Evolutionary conservation across 2,888 invertebrate species (phyloP).

Genomic region (Flexamia atlantica): DNA sequence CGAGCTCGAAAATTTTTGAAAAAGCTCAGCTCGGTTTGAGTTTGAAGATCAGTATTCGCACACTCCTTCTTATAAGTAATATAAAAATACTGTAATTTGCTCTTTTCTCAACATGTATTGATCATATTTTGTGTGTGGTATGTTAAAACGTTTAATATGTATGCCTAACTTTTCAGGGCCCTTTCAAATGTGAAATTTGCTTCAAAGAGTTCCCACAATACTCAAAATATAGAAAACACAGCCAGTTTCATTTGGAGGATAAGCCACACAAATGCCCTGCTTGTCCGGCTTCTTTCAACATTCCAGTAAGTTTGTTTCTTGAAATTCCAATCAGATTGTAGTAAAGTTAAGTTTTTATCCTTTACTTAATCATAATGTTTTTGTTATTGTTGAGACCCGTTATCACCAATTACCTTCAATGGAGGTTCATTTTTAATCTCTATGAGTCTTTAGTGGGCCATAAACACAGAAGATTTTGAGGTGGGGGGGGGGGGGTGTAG

Average conservation of each 20-base stretch:
- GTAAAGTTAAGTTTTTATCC: no score
- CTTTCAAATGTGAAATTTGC: slow-evolving; percentile 77
- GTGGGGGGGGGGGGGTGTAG: no score
- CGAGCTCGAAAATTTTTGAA: no score
- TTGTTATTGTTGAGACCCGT: no score
- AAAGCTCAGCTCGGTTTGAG: no score
- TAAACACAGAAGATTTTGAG: no score
- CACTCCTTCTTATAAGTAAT: background rate
- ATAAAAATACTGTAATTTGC: background rate
- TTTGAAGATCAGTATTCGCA: background rate
- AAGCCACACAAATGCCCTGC: slow-evolving; percentile 77
- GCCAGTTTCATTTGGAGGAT: slow-evolving; percentile 77
- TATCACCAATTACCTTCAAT: no score
- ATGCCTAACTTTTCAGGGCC: slow-evolving; percentile 72
- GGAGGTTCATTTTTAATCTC: no score
- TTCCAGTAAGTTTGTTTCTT: slow-evolving; percentile 74
- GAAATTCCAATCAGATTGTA: no score
- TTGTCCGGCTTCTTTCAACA: slow-evolving; percentile 78
- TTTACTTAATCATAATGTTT: no score
- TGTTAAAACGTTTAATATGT: background rate
- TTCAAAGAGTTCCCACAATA: slow-evolving; percentile 76
- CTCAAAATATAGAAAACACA: slow-evolving; percentile 76
- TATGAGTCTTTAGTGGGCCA: no score
- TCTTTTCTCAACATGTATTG: background rate
- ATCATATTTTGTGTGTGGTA: background rate